Evolutionary conservation across 2,113 vertebrate species (phyloP).

Genomic region (Synchiropus splendidus): DNA sequence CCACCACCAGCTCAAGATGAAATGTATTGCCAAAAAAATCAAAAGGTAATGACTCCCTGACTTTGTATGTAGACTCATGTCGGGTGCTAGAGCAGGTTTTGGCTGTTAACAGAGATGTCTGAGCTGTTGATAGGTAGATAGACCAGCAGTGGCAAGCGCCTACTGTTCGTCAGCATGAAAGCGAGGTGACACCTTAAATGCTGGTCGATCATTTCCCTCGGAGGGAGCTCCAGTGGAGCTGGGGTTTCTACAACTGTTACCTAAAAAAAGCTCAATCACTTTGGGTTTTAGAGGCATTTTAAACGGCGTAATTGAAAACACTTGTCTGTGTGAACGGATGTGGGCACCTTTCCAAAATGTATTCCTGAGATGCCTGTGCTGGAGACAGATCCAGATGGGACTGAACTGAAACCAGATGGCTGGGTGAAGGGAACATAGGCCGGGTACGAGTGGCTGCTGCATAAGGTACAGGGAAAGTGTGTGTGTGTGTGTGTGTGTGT

Average conservation of each 20-base stretch:
- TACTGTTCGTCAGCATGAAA: conserved; percentile 5
- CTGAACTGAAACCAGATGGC: conserved; percentile 73
- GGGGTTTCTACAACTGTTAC: conserved; percentile 23
- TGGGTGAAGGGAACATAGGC: conserved; percentile 37
- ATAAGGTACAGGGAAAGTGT: conserved; percentile 16
- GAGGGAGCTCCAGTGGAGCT: conserved; percentile 19
- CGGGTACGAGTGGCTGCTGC: conserved; percentile 38
- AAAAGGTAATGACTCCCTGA: too few species aligned
- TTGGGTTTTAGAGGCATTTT: conserved; percentile 61
- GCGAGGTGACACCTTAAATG: conserved; percentile 20
- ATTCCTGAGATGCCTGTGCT: conserved; percentile 71
- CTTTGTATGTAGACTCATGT: too few species aligned
- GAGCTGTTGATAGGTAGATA: too few species aligned
- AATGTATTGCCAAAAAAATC: too few species aligned
- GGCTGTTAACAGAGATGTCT: too few species aligned
- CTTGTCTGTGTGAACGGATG: conserved; percentile 72
- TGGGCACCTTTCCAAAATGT: conserved; percentile 70
- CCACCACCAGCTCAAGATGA: too few species aligned
- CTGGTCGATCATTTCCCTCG: conserved; percentile 15
- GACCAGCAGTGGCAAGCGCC: conserved; percentile 3
- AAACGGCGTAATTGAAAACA: conserved; percentile 71
- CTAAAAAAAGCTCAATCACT: conserved; percentile 40
- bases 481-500: conserved; percentile 3
- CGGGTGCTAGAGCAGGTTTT: too few species aligned
- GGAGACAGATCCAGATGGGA: conserved; percentile 72